A percentile compares a stretch with the other conserved stretches of the same genome.
These are phyloP conservation scores for Datnioides undecimradiatus DNA, from an alignment of 2,113 vertebrate genomes.

Conservation along the genomic window DNA sequence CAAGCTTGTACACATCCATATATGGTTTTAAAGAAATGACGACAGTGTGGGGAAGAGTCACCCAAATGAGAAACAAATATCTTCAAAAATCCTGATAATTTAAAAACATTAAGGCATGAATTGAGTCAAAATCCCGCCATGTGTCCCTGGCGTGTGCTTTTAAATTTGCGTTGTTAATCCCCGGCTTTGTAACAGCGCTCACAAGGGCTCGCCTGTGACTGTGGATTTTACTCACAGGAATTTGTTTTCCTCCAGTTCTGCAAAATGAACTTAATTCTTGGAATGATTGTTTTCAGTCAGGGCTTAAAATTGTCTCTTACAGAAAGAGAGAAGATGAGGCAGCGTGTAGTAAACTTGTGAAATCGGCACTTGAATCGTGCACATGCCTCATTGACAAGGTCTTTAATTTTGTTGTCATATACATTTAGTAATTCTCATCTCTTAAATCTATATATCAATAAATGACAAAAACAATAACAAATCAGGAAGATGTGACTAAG, in stretches of 20 bases:
- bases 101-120: background rate
- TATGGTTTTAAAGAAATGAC: constrained; percentile 8
- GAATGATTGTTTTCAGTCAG: constrained; percentile 3
- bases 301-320: background rate
- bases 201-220: constrained; percentile 22
- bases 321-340: background rate
- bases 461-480: no score
- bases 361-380: background rate
- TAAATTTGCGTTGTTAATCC: constrained; percentile 19
- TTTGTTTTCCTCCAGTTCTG: background rate
- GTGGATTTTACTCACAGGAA: constrained; percentile 25
- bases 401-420: no score
- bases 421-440: no score
- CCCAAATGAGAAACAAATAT: no score
- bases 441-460: no score
- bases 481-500: no score
- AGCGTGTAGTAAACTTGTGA: background rate
- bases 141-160: background rate
- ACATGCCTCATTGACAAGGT: no score
- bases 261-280: background rate
- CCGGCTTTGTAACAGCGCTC: constrained; percentile 15
- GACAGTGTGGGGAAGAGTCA: constrained; percentile 5
- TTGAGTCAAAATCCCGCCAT: background rate
- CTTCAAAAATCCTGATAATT: background rate
- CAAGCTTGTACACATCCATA: constrained; percentile 6